A percentile compares a stretch with the other conserved stretches of the same genome.
phyloP scores from a whole-genome alignment of 2,797 vertebrate genomes.

The Squalus acanthias region DNA sequence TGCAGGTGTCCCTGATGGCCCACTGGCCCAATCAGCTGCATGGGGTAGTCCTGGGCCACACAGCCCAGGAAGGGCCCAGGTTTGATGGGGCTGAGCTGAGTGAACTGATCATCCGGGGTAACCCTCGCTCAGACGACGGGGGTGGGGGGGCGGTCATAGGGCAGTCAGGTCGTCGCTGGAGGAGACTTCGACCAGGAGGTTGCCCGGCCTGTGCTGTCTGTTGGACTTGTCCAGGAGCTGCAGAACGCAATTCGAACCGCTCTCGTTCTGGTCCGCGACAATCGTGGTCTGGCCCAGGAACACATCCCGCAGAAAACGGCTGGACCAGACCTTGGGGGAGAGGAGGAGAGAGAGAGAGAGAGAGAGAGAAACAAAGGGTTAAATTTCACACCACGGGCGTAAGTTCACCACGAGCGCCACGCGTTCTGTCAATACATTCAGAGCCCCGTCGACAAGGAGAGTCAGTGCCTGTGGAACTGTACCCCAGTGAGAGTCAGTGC shows the following conservation, averaged over 20 bases:
- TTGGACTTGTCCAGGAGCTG: constrained; percentile 52
- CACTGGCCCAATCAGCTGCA: too few relatives aligned
- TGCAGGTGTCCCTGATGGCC: too few relatives aligned
- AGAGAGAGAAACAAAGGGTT: neutral
- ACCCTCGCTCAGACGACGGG: neutral
- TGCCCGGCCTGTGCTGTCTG: constrained; percentile 42
- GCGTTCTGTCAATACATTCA: too few relatives aligned
- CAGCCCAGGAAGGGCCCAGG: neutral
- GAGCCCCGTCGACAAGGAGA: neutral
- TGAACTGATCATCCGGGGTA: neutral
- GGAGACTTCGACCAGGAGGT: constrained; percentile 60
- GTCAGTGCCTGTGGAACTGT: neutral
- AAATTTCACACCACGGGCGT: neutral
- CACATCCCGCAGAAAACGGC: constrained; percentile 59
- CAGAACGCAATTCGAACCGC: constrained; percentile 53
- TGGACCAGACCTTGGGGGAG: constrained; percentile 58
- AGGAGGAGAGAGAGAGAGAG: too few relatives aligned
- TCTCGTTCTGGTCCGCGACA: constrained; percentile 55
- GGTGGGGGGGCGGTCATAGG: constrained; percentile 42
- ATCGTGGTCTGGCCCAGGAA: constrained; percentile 57
- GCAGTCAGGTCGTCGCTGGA: constrained; percentile 63
- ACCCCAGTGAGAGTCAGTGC: too few relatives aligned
- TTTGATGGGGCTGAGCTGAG: neutral
- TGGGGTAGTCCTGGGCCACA: too few relatives aligned
- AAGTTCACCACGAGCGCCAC: rapidly evolving